Percentiles rank a stretch among this genome's conserved stretches.
These are phyloP conservation scores for Napeogenes inachia DNA, from an alignment of 2,888 invertebrate species.

Conservation along the genomic window DNA sequence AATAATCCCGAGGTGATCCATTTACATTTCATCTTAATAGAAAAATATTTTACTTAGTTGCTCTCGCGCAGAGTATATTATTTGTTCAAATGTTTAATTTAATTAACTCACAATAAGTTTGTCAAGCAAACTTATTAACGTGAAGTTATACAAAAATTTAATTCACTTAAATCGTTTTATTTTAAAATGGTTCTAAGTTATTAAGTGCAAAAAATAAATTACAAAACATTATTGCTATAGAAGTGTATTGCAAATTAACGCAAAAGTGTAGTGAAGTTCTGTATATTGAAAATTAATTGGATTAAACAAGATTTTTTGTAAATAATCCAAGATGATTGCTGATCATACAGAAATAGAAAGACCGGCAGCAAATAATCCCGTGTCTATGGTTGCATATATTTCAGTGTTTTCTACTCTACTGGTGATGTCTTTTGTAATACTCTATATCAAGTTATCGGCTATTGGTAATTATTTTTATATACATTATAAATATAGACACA, in stretches of 20 bases:
- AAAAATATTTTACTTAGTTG: no score
- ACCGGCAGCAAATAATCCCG: conserved; percentile 13
- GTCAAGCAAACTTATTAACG: conserved; percentile 10
- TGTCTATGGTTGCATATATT: conserved; percentile 32
- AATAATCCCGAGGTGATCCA: no score
- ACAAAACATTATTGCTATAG: conserved; percentile 10
- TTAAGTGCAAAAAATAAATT: conserved; percentile 1
- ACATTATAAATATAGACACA: no score
- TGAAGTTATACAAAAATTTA: background rate
- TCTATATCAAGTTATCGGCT: conserved; percentile 49
- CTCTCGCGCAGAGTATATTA: no score
- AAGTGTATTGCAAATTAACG: conserved; percentile 11
- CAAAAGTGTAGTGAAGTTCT: conserved; percentile 9
- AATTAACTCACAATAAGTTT: conserved; percentile 11
- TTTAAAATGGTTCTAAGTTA: conserved; percentile 8
- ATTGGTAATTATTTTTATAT: conserved; percentile 39
- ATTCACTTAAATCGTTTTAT: conserved; percentile 4
- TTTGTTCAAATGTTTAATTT: no score
- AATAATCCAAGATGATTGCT: conserved; percentile 5
- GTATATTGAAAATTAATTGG: background rate
- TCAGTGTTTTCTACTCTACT: conserved; percentile 42
- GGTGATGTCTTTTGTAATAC: conserved; percentile 48
- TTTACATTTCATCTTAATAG: no score
- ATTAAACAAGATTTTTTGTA: conserved; percentile 2
- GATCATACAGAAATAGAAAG: conserved; percentile 1